Conservation (phyloP, 2,888 invertebrate genomes). For the Parnassius orleans region DNA sequence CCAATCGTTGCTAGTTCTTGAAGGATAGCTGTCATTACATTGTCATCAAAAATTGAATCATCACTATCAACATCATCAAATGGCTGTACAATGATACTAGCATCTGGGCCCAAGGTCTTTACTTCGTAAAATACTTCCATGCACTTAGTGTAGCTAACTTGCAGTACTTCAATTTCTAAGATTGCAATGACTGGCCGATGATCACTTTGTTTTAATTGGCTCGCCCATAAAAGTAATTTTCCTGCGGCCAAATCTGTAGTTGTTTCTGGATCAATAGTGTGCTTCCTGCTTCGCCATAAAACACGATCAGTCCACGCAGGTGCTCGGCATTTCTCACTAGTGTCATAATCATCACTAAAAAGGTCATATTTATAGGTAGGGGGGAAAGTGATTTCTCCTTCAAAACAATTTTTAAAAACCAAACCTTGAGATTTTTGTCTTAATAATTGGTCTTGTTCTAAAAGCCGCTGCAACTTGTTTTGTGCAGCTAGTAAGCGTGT, state of each 20-base stretch:
- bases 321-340: constrained; percentile 97
- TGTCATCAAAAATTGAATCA: constrained; percentile 88
- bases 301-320: constrained; percentile 99
- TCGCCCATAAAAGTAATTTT: constrained; percentile 92
- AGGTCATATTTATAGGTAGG: constrained; percentile 99
- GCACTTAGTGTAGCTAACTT: constrained; percentile 88
- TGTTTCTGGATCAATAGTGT: constrained; percentile 85
- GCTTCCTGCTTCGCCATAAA: constrained; percentile 93
- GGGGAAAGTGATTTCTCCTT: constrained; percentile 94
- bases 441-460: constrained; percentile 93
- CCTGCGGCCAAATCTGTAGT: constrained; percentile 87
- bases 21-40: constrained; percentile 88
- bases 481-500: constrained; percentile 91
- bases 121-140: constrained; percentile 92
- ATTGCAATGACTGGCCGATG: constrained; percentile 97
- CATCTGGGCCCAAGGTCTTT: constrained; percentile 96
- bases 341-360: constrained; percentile 99
- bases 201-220: constrained; percentile 98
- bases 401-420: constrained; percentile 95
- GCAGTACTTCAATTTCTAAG: constrained; percentile 92
- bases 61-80: constrained; percentile 61
- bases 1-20: constrained; percentile 92
- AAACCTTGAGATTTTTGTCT: constrained; percentile 89
- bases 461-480: constrained; percentile 87
- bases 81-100: constrained; percentile 90